Evolutionary conservation across 2,113 vertebrate species (phyloP), one percentile per base, ranked within the genome.

Genomic region (Lutjanus erythropterus): DNA sequence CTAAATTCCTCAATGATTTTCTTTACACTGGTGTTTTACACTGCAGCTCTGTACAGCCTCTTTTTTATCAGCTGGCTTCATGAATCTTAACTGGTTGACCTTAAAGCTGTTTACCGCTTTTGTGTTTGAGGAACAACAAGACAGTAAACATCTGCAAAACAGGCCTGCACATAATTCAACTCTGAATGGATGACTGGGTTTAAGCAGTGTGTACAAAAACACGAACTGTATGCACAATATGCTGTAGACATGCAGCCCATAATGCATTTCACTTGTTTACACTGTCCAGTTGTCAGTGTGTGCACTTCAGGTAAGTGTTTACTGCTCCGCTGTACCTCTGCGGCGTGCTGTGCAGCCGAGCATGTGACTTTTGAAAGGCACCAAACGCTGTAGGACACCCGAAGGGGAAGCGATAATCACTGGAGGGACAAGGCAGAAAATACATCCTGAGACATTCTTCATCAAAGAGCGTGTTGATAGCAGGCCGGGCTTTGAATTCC

Each of bases 351-450:
- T 75, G 25, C 59, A 50, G 39, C 27, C 37, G 23, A 39, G 64
- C 58, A 46, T 60, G 61, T 37, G 44, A 9, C 55, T 74, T 81
- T 85, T 75, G 74, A 27, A 86, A 87, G 67, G 50, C 33, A 68
- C 37, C 59, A 77, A 75, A 70, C 72, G 65, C 41, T 53, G 12
- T 15, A 39, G 35, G 69, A 70, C 91, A 88, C 71, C 70, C 80
- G 90, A 71, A 76, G 59, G 71, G 10, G 23, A 62, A 71, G 82
- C 75, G 86, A 86, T 92, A 89, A 90, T 89, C 79, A 80, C 87
- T 76, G 58, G 65, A 83, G 78, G 80, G 88, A 89, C 90, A 39
- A 46, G 62, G 37, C 81, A 88, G 76, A 82, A 91, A 89, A 89
- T 86, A 91, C 68, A 85, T 71, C 60, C 62, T 47, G 75, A 78